Conservation (phyloP, 2,888 invertebrate genomes). For the Acanthosepion lycidas region DNA sequence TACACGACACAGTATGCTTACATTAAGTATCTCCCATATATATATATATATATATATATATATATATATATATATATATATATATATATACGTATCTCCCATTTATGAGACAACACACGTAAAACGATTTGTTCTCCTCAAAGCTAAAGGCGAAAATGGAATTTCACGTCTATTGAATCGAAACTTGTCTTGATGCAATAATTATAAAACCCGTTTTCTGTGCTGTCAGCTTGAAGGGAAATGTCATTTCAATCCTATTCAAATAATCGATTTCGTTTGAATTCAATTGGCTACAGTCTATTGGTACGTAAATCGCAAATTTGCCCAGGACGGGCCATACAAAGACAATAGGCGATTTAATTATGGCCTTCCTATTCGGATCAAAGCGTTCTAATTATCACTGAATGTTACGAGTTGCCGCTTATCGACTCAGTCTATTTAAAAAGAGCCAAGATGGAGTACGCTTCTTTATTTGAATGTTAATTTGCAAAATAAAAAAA, state of each 20-base stretch:
- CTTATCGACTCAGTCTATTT: background rate
- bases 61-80: too few species aligned
- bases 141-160: background rate
- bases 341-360: constrained; percentile 11
- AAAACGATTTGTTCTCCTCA: background rate
- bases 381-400: background rate
- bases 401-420: background rate
- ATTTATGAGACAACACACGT: background rate
- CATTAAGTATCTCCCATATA: background rate
- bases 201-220: background rate
- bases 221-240: constrained; percentile 33
- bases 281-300: background rate
- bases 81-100: too few species aligned
- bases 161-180: background rate
- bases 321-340: background rate
- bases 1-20: background rate
- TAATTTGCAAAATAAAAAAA: too few species aligned
- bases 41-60: too few species aligned
- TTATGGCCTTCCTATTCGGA: background rate
- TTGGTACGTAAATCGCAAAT: background rate
- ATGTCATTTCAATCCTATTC: background rate
- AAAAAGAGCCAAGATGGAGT: background rate
- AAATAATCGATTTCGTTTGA: constrained; percentile 2
- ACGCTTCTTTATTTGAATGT: too few species aligned
- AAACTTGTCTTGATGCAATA: background rate